A percentile compares a stretch with the other conserved stretches of the same genome.
phyloP scores from a whole-genome alignment of 53 echinoderm and acorn worm species.

The Stichopus horrens region DNA sequence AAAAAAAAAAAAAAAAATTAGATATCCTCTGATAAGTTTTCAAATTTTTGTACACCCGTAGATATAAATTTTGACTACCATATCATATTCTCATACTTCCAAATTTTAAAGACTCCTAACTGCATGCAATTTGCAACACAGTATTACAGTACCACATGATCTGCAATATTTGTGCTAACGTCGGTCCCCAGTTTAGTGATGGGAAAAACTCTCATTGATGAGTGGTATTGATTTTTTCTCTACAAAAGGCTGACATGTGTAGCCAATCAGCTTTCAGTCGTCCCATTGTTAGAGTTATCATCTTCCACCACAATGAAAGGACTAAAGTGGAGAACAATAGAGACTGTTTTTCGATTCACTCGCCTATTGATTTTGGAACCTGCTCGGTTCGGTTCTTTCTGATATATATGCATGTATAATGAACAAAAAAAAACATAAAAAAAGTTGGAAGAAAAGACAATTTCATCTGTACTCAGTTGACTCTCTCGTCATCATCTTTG shows the following conservation, averaged over 20 bases:
- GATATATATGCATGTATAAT: background rate
- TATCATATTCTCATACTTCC: too few species aligned
- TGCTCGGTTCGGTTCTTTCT: background rate
- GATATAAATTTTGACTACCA: too few species aligned
- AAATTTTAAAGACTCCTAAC: too few species aligned
- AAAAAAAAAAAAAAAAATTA: too few species aligned
- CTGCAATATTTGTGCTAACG: too few species aligned
- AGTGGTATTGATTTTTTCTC: slow-evolving; percentile 16
- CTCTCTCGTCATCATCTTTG: background rate
- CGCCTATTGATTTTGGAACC: slow-evolving; percentile 17
- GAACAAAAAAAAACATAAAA: slow-evolving; percentile 24
- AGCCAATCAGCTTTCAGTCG: slow-evolving; percentile 30
- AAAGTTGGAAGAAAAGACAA: background rate
- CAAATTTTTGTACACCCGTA: too few species aligned
- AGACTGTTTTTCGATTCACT: slow-evolving; percentile 35
- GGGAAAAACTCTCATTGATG: slow-evolving; percentile 32
- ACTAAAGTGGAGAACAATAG: slow-evolving; percentile 19
- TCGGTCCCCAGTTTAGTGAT: background rate
- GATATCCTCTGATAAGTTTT: too few species aligned
- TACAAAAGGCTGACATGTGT: slow-evolving; percentile 38
- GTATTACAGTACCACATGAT: too few species aligned
- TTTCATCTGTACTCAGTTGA: background rate
- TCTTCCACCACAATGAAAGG: slow-evolving; percentile 17
- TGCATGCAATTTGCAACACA: too few species aligned
- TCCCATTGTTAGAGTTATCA: slow-evolving; percentile 17